phyloP scores from a whole-genome alignment of 1,140 invertebrate genomes.

The Drosophila yakuba region DNA sequence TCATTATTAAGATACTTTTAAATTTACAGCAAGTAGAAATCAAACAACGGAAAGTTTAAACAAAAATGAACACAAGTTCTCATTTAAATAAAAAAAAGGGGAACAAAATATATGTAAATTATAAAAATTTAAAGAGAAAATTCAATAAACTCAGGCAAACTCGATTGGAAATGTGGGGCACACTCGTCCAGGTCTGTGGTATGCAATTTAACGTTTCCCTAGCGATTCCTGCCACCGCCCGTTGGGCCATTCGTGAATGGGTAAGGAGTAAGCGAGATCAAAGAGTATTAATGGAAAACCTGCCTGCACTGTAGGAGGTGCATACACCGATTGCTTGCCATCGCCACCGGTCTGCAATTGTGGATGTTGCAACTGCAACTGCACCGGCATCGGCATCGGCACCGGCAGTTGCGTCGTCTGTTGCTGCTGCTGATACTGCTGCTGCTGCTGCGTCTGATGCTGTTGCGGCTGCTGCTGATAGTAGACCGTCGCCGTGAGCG shows the following conservation, averaged over 20 bases:
- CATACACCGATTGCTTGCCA: conserved; percentile 57
- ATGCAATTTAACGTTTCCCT: conserved; percentile 11
- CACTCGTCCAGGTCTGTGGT: not conserved
- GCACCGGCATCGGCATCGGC: not conserved
- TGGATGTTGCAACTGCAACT: not conserved
- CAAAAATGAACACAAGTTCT: too few relatives aligned
- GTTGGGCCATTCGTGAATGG: not conserved
- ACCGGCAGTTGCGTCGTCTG: conserved; percentile 13
- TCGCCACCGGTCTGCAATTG: conserved; percentile 32
- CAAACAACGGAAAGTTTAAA: too few relatives aligned
- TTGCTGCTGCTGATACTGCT: conserved; percentile 20
- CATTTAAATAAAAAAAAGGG: too few relatives aligned
- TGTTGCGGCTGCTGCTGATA: conserved; percentile 66
- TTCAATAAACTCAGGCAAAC: too few relatives aligned
- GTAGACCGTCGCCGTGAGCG: conserved; percentile 69
- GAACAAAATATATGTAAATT: too few relatives aligned
- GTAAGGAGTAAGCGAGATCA: conserved; percentile 27
- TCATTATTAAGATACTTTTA: too few relatives aligned
- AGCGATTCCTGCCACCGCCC: conserved; percentile 3
- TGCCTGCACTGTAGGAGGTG: conserved; percentile 67
- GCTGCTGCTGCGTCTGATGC: conserved; percentile 19
- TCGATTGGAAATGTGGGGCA: too few relatives aligned
- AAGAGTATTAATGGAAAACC: conserved; percentile 63
- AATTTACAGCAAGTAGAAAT: too few relatives aligned
- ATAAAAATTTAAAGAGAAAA: too few relatives aligned